These are phyloP conservation scores for Hylaeus anthracinus DNA, from an alignment of 1,140 invertebrate genomes.

Conservation along the genomic window DNA sequence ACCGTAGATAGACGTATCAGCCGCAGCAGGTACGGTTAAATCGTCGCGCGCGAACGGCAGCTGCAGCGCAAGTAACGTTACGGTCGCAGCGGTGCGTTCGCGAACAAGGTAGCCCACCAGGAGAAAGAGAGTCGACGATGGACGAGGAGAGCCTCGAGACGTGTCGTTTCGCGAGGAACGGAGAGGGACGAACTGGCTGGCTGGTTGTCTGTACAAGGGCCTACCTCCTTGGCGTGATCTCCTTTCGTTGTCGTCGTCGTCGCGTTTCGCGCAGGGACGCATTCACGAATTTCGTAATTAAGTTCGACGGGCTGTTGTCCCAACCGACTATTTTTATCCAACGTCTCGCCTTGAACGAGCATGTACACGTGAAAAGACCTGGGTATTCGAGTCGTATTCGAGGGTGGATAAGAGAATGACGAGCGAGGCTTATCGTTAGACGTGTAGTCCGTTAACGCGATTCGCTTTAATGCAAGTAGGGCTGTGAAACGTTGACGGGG, in stretches of 20 bases:
- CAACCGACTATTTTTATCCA: no score
- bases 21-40: slow-evolving; percentile 48
- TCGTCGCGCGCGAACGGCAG: slow-evolving; percentile 42
- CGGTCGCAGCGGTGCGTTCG: neutral
- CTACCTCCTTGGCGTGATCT: slow-evolving; percentile 50
- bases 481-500: no score
- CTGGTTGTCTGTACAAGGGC: slow-evolving; percentile 36
- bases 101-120: neutral
- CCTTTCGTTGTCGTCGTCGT: slow-evolving; percentile 38
- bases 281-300: slow-evolving; percentile 23
- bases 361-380: no score
- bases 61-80: slow-evolving; percentile 38
- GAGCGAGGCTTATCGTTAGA: no score
- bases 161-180: neutral
- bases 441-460: no score
- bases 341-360: no score
- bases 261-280: slow-evolving; percentile 35
- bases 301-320: neutral
- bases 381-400: no score
- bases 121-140: slow-evolving; percentile 19
- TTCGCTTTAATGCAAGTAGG: no score
- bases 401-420: no score
- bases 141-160: slow-evolving; percentile 7
- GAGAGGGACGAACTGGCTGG: slow-evolving; percentile 27
- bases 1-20: slow-evolving; percentile 50